Percentiles rank a stretch among this genome's conserved stretches.
Evolutionary conservation across 2,888 invertebrate species (phyloP).

Genomic region (Icerya purchasi): DNA sequence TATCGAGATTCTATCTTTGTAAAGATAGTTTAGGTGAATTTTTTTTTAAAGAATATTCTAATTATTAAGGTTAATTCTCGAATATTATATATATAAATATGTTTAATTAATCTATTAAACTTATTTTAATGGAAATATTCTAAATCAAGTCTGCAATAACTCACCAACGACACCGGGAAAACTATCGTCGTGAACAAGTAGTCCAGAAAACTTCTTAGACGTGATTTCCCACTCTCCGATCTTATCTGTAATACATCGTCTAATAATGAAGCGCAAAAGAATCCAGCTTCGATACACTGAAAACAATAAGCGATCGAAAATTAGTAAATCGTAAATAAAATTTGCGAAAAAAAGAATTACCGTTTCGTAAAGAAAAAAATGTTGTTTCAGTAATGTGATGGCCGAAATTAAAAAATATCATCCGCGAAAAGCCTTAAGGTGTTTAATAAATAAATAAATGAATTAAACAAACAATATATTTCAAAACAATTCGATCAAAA

Average conservation of each 20-base stretch:
- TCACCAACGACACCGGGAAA: background rate
- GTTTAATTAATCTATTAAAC: background rate
- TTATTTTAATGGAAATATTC: background rate
- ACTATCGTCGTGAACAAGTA: background rate
- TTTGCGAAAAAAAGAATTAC: background rate
- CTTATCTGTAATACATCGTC: background rate
- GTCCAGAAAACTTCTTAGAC: background rate
- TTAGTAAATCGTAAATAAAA: background rate
- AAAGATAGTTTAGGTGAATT: background rate
- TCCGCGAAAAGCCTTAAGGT: no score
- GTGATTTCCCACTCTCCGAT: background rate
- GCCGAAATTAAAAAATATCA: no score
- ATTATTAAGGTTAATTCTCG: no score
- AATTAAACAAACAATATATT: no score
- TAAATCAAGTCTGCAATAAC: background rate
- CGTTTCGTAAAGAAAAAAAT: no score
- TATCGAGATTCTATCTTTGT: background rate
- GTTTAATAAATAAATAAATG: no score
- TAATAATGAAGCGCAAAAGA: background rate
- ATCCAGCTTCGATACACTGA: background rate
- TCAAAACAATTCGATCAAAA: no score
- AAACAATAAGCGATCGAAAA: background rate
- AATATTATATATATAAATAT: background rate
- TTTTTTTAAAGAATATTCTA: background rate
- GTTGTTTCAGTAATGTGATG: no score